phyloP scores from a whole-genome alignment of 2,797 vertebrate species.

The Sandelia bainsii region DNA sequence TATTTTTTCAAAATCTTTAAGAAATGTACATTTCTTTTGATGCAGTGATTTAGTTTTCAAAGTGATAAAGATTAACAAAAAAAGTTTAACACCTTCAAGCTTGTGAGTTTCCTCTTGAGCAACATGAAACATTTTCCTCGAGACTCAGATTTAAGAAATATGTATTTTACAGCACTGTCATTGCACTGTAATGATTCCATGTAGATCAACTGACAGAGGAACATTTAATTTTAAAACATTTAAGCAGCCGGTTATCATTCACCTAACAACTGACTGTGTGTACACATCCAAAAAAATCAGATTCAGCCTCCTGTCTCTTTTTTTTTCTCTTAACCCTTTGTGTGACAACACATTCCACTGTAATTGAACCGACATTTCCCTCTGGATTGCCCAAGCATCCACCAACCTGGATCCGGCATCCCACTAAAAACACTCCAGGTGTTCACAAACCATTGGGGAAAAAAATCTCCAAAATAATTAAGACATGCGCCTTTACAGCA shows the following conservation, averaged over 20 bases:
- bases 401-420: constrained; percentile 77
- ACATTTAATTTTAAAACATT: constrained; percentile 20
- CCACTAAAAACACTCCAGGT: constrained; percentile 84
- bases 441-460: constrained; percentile 68
- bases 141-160: background rate
- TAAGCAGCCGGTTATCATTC: constrained; percentile 8
- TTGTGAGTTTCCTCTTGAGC: background rate
- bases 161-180: background rate
- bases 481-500: constrained; percentile 76
- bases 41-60: background rate
- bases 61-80: background rate
- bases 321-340: constrained; percentile 58
- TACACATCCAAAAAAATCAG: constrained; percentile 16
- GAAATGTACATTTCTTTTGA: background rate
- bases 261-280: constrained; percentile 5
- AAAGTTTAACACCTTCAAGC: background rate
- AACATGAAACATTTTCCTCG: background rate
- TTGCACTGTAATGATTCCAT: background rate
- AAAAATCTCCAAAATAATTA: constrained; percentile 82
- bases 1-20: background rate
- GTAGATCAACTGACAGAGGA: background rate
- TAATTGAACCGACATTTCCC: constrained; percentile 68
- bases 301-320: constrained; percentile 16
- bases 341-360: constrained; percentile 35
- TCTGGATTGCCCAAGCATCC: constrained; percentile 69